Percentiles rank a stretch among this genome's conserved stretches.
Conservation (phyloP, 2,888 invertebrate genomes). For the Phlogophora meticulosa region DNA sequence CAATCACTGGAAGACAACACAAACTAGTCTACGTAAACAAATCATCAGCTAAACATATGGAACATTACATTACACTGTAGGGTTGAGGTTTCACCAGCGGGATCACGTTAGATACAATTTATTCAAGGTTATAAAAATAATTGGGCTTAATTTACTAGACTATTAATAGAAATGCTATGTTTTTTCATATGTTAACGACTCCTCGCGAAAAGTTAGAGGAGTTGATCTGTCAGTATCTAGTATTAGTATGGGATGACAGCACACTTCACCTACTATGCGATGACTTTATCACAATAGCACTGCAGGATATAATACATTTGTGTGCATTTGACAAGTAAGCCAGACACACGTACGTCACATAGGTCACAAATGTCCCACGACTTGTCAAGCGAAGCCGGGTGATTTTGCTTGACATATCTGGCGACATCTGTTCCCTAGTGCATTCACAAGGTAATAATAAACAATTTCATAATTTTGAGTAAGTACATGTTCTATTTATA, state of each 20-base stretch:
- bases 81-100: not conserved
- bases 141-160: not conserved
- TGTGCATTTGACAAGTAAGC: constrained; percentile 9
- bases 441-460: constrained; percentile 1
- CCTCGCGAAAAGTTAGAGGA: too few relatives aligned
- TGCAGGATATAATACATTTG: constrained; percentile 2
- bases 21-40: constrained; percentile 40
- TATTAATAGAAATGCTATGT: not conserved
- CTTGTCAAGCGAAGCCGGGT: too few relatives aligned
- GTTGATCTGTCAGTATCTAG: too few relatives aligned
- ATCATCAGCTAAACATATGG: constrained; percentile 3
- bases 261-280: too few relatives aligned
- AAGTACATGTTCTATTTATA: constrained; percentile 15
- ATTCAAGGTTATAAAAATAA: not conserved
- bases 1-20: constrained; percentile 72
- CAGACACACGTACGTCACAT: too few relatives aligned
- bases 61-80: not conserved
- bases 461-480: constrained; percentile 8
- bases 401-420: too few relatives aligned
- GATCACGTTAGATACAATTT: not conserved
- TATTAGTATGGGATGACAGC: too few relatives aligned
- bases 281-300: too few relatives aligned
- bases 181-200: too few relatives aligned
- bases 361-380: too few relatives aligned
- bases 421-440: too few relatives aligned